Evolutionary conservation across 2,113 vertebrate species (phyloP).

Genomic region (Marcusenius ussheri): DNA sequence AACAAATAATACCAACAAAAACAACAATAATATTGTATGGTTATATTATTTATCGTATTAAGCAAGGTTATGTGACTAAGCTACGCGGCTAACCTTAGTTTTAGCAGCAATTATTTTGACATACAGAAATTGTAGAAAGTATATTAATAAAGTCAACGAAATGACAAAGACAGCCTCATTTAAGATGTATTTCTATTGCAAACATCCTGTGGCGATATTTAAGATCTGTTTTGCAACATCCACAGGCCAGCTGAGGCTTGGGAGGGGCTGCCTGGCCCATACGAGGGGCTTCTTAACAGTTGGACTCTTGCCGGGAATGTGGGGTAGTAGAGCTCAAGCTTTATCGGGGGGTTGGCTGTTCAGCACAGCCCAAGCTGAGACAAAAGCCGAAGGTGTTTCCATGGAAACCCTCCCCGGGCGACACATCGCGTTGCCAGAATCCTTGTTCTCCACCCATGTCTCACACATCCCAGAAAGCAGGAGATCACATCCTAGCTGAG

Average conservation of each 20-base stretch:
- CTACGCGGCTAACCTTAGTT: background rate
- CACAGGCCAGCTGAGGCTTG: background rate
- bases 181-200: background rate
- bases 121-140: background rate
- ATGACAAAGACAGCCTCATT: background rate
- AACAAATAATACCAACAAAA: too few species aligned
- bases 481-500: background rate
- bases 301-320: background rate
- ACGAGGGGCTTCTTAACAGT: background rate
- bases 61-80: too few species aligned
- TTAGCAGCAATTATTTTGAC: background rate
- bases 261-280: background rate
- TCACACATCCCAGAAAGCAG: background rate
- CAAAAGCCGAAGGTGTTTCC: conserved; percentile 15
- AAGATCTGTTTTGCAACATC: background rate
- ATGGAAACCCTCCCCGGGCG: conserved; percentile 17
- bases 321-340: background rate
- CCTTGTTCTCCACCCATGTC: background rate
- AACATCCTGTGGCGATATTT: background rate
- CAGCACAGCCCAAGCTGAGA: background rate
- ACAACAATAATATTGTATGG: too few species aligned
- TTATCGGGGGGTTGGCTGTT: background rate
- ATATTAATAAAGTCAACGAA: background rate
- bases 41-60: too few species aligned
- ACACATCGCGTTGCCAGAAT: background rate